A percentile compares a stretch with the other conserved stretches of the same genome.
phyloP scores from a whole-genome alignment of 2,797 vertebrate genomes.

The Semaprochilodus insignis region DNA sequence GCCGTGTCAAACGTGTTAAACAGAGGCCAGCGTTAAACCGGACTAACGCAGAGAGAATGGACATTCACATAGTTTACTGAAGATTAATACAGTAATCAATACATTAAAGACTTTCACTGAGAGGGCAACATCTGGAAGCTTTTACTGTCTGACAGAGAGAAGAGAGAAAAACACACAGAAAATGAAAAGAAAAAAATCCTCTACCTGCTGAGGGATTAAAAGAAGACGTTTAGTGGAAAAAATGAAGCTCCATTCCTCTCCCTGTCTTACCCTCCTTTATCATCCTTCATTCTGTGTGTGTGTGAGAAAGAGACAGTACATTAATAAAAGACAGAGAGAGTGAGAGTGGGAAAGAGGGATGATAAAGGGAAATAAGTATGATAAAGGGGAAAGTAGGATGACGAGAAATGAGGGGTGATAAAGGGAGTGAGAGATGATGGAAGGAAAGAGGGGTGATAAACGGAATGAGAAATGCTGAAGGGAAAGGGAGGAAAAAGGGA shows the following conservation, averaged over 20 bases:
- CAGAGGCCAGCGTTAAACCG: background rate
- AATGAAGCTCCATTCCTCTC: background rate
- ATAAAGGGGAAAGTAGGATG: no score
- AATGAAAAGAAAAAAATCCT: background rate
- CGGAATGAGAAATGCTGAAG: no score
- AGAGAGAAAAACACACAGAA: background rate
- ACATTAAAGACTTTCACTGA: background rate
- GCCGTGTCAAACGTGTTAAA: background rate
- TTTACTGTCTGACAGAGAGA: background rate
- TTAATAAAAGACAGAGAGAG: no score
- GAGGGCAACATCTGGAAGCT: background rate
- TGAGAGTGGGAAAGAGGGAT: no score
- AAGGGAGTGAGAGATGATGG: no score
- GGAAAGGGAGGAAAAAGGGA: no score
- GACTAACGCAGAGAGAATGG: background rate
- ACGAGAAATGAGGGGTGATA: no score
- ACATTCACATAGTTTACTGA: background rate
- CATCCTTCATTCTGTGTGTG: background rate
- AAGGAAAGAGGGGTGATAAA: no score
- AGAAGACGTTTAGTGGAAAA: background rate
- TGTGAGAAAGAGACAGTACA: no score
- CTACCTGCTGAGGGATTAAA: background rate
- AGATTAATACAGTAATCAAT: background rate
- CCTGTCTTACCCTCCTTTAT: background rate
- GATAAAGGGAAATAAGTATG: no score